Conservation (phyloP, 2,797 vertebrate species). For the Sus cebifrons region DNA sequence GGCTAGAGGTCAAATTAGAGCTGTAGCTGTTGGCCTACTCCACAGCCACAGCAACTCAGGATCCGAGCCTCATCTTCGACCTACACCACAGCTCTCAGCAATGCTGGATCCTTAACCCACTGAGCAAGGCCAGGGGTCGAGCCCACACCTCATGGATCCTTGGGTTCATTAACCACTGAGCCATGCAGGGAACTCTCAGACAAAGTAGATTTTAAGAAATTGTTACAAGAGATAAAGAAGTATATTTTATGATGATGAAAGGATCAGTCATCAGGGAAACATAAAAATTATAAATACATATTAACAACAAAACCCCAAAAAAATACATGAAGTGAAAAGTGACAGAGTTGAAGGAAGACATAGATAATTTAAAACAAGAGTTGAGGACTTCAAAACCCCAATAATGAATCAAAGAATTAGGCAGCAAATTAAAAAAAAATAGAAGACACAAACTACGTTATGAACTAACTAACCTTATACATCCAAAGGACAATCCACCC, state of each 20-base stretch:
- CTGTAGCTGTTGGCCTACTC: no score
- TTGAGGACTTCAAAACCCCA: background rate
- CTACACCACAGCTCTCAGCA: no score
- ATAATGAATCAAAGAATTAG: background rate
- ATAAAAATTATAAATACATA: background rate
- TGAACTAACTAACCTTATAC: background rate
- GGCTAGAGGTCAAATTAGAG: no score
- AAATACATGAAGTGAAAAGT: background rate
- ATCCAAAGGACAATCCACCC: background rate
- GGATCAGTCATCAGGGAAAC: background rate
- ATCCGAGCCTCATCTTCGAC: no score
- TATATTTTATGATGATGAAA: background rate
- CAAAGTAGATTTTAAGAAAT: background rate
- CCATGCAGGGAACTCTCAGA: background rate
- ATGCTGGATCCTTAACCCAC: no score
- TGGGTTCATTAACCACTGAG: no score
- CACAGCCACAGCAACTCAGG: no score
- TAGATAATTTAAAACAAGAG: background rate
- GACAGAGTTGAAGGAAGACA: background rate
- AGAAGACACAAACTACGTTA: background rate
- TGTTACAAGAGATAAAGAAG: background rate
- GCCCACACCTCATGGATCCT: no score
- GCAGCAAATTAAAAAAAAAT: background rate
- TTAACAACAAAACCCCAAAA: background rate
- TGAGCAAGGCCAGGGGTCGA: no score